A percentile compares a stretch with the other conserved stretches of the same genome.
Evolutionary conservation across 2,888 invertebrate species (phyloP).

Genomic region (Epinotia demarniana): DNA sequence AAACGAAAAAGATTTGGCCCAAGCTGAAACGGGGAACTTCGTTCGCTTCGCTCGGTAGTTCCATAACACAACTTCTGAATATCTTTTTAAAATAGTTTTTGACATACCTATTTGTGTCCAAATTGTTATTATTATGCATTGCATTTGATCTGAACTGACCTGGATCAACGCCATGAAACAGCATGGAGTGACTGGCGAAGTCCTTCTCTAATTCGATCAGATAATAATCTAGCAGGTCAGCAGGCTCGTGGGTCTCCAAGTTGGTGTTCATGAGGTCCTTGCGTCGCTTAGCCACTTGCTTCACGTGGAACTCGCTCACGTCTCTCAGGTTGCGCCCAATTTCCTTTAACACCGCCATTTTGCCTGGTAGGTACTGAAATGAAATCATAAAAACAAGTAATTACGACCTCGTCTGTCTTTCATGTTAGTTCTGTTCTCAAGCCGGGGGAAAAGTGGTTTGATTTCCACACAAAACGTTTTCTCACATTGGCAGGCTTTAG

Average conservation of each 20-base stretch:
- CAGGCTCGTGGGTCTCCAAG: conserved; percentile 49
- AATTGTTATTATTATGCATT: no score
- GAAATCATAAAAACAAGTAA: conserved; percentile 1
- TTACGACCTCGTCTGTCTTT: not conserved
- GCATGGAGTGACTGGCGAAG: conserved; percentile 41
- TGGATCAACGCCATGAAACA: conserved; percentile 54
- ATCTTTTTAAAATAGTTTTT: no score
- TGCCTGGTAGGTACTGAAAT: conserved; percentile 60
- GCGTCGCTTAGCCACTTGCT: conserved; percentile 51
- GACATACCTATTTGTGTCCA: no score
- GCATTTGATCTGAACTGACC: conserved; percentile 45
- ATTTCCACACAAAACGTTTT: no score
- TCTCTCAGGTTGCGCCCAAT: conserved; percentile 74
- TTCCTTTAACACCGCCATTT: conserved; percentile 65
- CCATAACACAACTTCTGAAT: no score
- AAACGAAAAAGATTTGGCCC: no score
- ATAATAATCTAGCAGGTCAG: conserved; percentile 61
- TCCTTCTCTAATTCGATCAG: conserved; percentile 53
- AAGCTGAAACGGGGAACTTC: no score
- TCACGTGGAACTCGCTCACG: conserved; percentile 58
- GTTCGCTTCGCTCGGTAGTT: no score
- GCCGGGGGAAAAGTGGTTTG: no score
- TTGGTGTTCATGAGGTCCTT: conserved; percentile 46
- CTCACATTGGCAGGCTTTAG: no score
- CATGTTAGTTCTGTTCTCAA: not conserved